These are phyloP conservation scores for Melanchra persicariae DNA, from an alignment of 2,888 invertebrate genomes.

Conservation along the genomic window DNA sequence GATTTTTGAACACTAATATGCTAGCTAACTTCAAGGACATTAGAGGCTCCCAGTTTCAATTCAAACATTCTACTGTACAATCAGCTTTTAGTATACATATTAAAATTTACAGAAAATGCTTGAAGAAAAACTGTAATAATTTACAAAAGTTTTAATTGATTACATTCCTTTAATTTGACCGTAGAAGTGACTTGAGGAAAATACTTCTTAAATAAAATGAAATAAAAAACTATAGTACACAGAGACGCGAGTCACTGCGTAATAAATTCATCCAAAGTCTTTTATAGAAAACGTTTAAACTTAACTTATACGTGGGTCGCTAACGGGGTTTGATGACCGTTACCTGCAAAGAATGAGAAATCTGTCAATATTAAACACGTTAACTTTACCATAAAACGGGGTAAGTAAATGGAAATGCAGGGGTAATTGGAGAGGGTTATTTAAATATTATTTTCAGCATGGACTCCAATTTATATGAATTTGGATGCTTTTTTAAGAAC, in stretches of 20 bases:
- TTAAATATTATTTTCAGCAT: too few relatives aligned
- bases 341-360: slow-evolving; percentile 80
- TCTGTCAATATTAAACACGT: slow-evolving; percentile 4
- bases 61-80: slow-evolving; percentile 52
- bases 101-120: slow-evolving; percentile 53
- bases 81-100: slow-evolving; percentile 60
- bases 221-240: slow-evolving; percentile 54
- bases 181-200: slow-evolving; percentile 51
- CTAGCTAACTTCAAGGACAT: slow-evolving; percentile 61
- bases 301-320: slow-evolving; percentile 92
- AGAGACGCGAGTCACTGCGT: slow-evolving; percentile 49
- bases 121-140: slow-evolving; percentile 33
- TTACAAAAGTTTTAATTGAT: slow-evolving; percentile 62
- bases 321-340: slow-evolving; percentile 86
- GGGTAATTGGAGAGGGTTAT: too few relatives aligned
- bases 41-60: slow-evolving; percentile 31
- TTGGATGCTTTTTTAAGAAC: too few relatives aligned
- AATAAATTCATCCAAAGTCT: slow-evolving; percentile 70
- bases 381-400: background rate
- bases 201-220: slow-evolving; percentile 60
- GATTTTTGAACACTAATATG: slow-evolving; percentile 62
- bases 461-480: too few relatives aligned
- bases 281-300: slow-evolving; percentile 64
- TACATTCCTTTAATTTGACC: slow-evolving; percentile 63
- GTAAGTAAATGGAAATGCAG: background rate